A percentile compares a stretch with the other conserved stretches of the same genome.
These are phyloP conservation scores for Meteorus sp. DNA, from an alignment of 1,140 invertebrate genomes.

Conservation along the genomic window DNA sequence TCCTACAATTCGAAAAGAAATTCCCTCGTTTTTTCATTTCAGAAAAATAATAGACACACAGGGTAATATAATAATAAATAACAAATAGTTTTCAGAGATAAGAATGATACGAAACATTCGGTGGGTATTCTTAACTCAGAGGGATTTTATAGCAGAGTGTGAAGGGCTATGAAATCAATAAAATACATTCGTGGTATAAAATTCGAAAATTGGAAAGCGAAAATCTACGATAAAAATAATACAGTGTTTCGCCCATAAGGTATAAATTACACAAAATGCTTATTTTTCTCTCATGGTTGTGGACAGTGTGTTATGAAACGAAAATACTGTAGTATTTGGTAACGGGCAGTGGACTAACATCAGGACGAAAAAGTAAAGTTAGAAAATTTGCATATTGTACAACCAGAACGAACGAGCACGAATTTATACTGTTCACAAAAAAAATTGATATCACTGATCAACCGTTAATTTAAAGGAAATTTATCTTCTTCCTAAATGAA, in stretches of 20 bases:
- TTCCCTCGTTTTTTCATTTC: not conserved
- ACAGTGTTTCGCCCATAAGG: not conserved
- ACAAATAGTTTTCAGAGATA: too few species aligned
- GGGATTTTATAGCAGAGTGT: too few species aligned
- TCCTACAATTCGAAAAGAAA: not conserved
- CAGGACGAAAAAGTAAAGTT: conserved; percentile 27
- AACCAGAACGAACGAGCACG: not conserved
- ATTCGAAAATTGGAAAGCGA: not conserved
- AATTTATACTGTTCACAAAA: too few species aligned
- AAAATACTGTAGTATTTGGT: conserved; percentile 34
- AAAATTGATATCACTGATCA: too few species aligned
- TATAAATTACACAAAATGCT: not conserved
- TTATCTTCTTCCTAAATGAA: too few species aligned
- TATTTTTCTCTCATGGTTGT: conserved; percentile 2
- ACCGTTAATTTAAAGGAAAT: too few species aligned
- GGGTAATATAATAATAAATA: not conserved
- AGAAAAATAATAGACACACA: not conserved
- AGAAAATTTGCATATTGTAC: conserved; percentile 8
- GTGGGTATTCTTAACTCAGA: not conserved
- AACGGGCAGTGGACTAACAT: conserved; percentile 36
- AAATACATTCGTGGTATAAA: too few species aligned
- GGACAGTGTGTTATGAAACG: conserved; percentile 8
- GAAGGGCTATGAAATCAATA: too few species aligned
- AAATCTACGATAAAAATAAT: not conserved
- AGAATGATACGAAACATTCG: too few species aligned